Evolutionary conservation across 2,113 vertebrate genomes (phyloP).

Genomic region (Spea bombifrons): DNA sequence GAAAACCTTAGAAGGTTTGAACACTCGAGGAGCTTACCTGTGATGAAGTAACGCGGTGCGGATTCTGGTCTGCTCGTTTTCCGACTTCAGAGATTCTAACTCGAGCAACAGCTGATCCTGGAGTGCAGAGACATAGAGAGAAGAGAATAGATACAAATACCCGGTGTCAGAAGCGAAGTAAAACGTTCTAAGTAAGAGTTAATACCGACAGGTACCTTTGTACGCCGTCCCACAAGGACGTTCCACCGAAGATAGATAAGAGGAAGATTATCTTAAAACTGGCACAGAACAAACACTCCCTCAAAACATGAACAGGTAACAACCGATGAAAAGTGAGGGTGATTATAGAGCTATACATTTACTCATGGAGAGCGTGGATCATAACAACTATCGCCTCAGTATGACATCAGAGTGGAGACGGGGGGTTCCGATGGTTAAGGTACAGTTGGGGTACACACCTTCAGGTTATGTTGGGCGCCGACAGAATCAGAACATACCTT

Average conservation of each 20-base stretch:
- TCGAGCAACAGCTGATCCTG: slow-evolving; percentile 89
- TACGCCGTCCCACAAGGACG: not conserved
- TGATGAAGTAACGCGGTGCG: slow-evolving; percentile 80
- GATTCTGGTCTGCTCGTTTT: slow-evolving; percentile 82
- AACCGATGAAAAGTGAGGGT: no score
- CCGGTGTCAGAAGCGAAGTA: not conserved
- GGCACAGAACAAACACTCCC: not conserved
- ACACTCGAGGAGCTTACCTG: slow-evolving; percentile 64
- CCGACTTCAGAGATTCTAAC: slow-evolving; percentile 81
- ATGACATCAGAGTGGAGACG: not conserved
- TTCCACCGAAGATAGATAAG: slow-evolving; percentile 4
- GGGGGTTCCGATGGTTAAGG: no score
- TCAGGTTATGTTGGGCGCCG: not conserved
- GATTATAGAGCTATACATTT: no score
- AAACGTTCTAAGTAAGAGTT: not conserved
- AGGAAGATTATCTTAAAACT: not conserved
- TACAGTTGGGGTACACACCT: not conserved
- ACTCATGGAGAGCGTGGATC: no score
- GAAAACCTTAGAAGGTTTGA: not conserved
- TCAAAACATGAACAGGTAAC: no score
- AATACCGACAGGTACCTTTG: not conserved
- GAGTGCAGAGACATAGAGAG: not conserved
- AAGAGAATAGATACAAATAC: not conserved
- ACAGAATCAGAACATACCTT: slow-evolving; percentile 70
- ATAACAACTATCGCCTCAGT: not conserved